phyloP scores from a whole-genome alignment of 2,113 vertebrate species.

The Sterna hirundo region DNA sequence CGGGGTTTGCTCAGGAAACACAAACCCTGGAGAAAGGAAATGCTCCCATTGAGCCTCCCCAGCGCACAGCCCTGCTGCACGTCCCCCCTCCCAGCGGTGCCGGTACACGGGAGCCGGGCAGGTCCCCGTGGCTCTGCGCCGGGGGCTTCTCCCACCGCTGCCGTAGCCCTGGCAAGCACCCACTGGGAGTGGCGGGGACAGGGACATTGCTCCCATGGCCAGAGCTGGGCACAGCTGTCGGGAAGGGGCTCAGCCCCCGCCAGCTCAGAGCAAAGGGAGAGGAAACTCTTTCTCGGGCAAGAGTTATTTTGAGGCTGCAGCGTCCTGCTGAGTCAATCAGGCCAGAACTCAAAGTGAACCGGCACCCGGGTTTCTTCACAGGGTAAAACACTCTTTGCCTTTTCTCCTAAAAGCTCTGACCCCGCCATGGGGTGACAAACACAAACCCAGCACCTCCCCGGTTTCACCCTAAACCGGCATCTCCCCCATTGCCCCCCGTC shows the following conservation, averaged over 20 bases:
- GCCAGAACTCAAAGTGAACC: background rate
- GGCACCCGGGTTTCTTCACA: background rate
- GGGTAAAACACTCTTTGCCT: background rate
- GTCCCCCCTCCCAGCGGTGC: rapidly evolving
- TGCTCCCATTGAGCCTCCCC: rapidly evolving
- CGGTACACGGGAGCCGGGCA: rapidly evolving
- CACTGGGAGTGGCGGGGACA: rapidly evolving
- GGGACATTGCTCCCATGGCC: background rate
- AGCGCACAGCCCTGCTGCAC: rapidly evolving
- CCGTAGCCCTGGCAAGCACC: background rate
- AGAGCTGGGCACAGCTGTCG: rapidly evolving
- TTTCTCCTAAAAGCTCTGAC: background rate
- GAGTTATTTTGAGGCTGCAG: constrained; percentile 11
- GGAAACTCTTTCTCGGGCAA: constrained; percentile 1
- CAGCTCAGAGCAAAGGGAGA: background rate
- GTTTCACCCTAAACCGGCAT: background rate
- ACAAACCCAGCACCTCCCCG: background rate
- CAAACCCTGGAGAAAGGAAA: background rate
- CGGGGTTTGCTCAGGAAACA: background rate
- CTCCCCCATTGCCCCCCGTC: rapidly evolving
- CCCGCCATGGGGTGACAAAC: background rate
- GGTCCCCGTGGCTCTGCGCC: background rate
- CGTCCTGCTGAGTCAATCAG: background rate
- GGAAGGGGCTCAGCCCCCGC: background rate
- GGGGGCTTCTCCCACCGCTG: background rate